Evolutionary conservation across 2,797 vertebrate species (phyloP).

Genomic region (Triplophysa bombifrons): DNA sequence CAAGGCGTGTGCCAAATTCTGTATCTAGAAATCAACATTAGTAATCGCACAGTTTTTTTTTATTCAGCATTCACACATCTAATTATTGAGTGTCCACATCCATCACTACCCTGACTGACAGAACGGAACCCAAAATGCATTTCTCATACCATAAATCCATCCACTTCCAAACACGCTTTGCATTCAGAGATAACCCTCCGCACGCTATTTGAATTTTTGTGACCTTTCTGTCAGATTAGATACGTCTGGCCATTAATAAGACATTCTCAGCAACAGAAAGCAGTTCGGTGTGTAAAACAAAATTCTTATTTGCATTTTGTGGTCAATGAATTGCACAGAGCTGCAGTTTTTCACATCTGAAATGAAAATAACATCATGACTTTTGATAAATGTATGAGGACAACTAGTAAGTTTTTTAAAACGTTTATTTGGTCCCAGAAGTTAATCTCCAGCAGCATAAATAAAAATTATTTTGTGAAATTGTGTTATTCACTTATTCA

Average conservation of each 20-base stretch:
- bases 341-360: neutral
- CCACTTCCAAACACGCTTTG: neutral
- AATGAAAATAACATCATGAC: neutral
- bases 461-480: neutral
- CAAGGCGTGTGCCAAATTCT: neutral
- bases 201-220: neutral
- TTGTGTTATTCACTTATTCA: constrained; percentile 10
- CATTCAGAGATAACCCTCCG: neutral
- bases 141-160: neutral
- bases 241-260: neutral
- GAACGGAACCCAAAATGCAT: neutral
- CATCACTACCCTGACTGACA: constrained; percentile 1
- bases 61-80: neutral
- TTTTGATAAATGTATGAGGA: constrained; percentile 7
- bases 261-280: neutral
- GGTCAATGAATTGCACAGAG: neutral
- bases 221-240: constrained; percentile 13
- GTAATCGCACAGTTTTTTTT: neutral
- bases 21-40: neutral
- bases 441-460: neutral
- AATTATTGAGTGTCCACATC: neutral
- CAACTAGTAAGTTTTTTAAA: neutral
- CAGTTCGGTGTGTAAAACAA: neutral
- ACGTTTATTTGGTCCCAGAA: constrained; percentile 27
- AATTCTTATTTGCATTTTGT: neutral